These are phyloP conservation scores for Onychostruthus taczanowskii DNA, from an alignment of 2,113 vertebrate species.

Conservation along the genomic window DNA sequence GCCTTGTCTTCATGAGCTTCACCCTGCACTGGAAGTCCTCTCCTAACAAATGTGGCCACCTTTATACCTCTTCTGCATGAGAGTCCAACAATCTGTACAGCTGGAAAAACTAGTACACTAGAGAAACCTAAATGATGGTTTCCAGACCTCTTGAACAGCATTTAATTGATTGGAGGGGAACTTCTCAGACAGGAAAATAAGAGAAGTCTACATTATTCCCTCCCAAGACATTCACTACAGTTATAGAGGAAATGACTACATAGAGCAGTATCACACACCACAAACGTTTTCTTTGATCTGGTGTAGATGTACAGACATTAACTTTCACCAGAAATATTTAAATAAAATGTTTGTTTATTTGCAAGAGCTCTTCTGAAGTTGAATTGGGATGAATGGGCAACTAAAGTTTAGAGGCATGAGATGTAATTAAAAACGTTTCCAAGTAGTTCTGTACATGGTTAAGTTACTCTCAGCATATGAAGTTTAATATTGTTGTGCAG, in stretches of 20 bases:
- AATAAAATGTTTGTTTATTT: not conserved
- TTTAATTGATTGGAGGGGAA: not conserved
- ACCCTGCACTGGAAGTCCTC: not conserved
- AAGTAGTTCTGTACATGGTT: not conserved
- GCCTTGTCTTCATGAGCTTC: not conserved
- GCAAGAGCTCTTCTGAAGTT: not conserved
- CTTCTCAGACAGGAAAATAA: not conserved
- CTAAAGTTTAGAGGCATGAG: not conserved
- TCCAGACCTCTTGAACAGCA: not conserved
- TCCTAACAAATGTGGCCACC: not conserved
- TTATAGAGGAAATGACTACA: not conserved
- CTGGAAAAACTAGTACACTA: not conserved
- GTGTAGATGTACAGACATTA: not conserved
- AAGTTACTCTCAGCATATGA: not conserved
- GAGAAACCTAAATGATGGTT: not conserved
- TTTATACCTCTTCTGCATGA: not conserved
- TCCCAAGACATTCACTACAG: not conserved
- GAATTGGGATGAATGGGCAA: not conserved
- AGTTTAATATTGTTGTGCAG: not conserved
- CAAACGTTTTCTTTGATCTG: not conserved
- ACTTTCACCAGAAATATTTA: not conserved
- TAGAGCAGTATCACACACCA: not conserved
- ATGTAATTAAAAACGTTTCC: not conserved
- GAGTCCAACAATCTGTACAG: not conserved
- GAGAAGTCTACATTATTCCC: not conserved